Percentiles rank a stretch among this genome's conserved stretches.
These are phyloP conservation scores for Meteorus cinctellus DNA, from an alignment of 2,888 invertebrate species.

Conservation along the genomic window DNA sequence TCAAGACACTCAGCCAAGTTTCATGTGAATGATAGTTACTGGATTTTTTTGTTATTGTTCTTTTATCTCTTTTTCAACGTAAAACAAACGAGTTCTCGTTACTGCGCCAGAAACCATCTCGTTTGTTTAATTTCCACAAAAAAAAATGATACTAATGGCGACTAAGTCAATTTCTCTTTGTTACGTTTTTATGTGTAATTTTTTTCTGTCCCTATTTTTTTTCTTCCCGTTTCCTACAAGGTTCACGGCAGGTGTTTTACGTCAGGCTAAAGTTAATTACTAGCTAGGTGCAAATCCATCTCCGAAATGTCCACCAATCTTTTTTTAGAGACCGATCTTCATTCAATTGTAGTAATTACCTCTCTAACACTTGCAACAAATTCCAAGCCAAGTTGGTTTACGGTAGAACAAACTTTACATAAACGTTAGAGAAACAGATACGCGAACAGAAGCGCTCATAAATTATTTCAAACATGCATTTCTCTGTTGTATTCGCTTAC, in stretches of 20 bases:
- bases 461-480: too few relatives aligned
- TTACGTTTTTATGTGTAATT: background rate
- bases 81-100: background rate
- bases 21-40: background rate
- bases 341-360: conserved; percentile 3
- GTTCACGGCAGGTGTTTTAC: background rate
- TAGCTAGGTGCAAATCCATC: background rate
- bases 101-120: conserved; percentile 1
- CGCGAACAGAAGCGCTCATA: too few relatives aligned
- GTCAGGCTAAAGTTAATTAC: conserved; percentile 1
- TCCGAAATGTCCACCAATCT: conserved; percentile 4
- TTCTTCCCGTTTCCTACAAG: background rate
- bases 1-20: conserved; percentile 1
- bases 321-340: background rate
- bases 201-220: background rate
- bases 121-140: conserved; percentile 2
- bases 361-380: background rate
- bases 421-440: too few relatives aligned
- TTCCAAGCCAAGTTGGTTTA: too few relatives aligned
- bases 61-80: background rate
- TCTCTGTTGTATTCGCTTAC: too few relatives aligned
- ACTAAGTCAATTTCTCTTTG: conserved; percentile 8
- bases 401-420: too few relatives aligned
- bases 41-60: background rate
- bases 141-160: conserved; percentile 10